Evolutionary conservation across 2,888 invertebrate species (phyloP), one percentile per base, ranked within the genome.

Genomic region (Aphidoletes aphidimyza): DNA sequence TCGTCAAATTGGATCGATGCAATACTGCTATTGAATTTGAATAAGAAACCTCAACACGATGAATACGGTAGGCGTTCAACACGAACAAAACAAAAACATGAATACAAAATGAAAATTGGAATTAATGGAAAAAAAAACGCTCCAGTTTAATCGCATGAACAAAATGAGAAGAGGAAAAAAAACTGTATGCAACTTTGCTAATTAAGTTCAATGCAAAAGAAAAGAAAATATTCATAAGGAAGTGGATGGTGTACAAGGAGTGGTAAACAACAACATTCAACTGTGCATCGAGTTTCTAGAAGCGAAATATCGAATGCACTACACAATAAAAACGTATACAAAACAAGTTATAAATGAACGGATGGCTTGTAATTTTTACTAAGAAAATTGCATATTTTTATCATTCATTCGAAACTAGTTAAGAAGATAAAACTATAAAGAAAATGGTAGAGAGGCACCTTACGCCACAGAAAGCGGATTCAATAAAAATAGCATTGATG

Each of bases 151-250:
- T 47, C 47, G 47, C 19, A 47, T 17, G 2, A 19, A 47, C 11
- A 19, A 47, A 17, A 19, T 11, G 19, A 17, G 19, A 19, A 47
- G 11, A 47, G 47, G 34, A 14, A 34, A 30, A 34, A 30, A 34
- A 69, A 69, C 26, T 30, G 26, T 69, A 69, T 69, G 69, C 69
- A 69, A 69, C 69, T 69, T 69, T 69, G 69, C 69, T 69, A 69
- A 69, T 69, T 69, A 69, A 69, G 69, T 30, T 69, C 69, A 69
- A 69, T 69, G 69, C 26, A 69, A 69, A 69, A 69, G 69, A 69
- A 69, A n/a, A n/a, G n/a, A n/a, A 69, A 69, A 69, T 69, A 69
- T 69, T 30, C 26, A 69, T 26, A 69, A 69, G 69, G 69, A 69
- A 69, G 30, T 69, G 69, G 69, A 14, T 30, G 30, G 14, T 30